Conservation (phyloP, 1,140 invertebrate genomes). For the Maniola jurtina region DNA sequence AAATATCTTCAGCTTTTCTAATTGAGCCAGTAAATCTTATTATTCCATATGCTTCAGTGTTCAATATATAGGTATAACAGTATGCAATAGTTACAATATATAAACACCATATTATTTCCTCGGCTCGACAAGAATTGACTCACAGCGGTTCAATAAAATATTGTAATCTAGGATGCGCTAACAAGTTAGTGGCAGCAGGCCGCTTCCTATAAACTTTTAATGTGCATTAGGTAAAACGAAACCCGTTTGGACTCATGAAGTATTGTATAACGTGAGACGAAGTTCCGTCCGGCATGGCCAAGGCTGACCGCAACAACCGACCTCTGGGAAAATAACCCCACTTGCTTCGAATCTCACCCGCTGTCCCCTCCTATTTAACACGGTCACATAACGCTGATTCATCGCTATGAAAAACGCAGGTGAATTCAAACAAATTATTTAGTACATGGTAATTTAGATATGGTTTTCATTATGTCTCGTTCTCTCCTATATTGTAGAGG, state of each 20-base stretch:
- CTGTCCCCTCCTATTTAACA: constrained; percentile 19
- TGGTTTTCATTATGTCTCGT: constrained; percentile 24
- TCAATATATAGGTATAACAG: too few species aligned
- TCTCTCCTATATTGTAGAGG: constrained; percentile 21
- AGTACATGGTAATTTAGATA: constrained; percentile 32
- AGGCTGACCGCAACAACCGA: constrained; percentile 41
- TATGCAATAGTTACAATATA: too few species aligned
- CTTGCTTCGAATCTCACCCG: constrained; percentile 16
- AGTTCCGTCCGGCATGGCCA: constrained; percentile 44
- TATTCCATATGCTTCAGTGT: not conserved
- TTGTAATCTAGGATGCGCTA: constrained; percentile 32
- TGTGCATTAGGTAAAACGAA: constrained; percentile 53
- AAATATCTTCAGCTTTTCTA: too few species aligned
- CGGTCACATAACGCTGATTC: constrained; percentile 36
- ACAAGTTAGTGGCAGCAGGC: constrained; percentile 20
- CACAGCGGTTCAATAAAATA: constrained; percentile 19
- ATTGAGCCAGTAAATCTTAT: not conserved
- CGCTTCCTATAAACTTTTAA: constrained; percentile 43
- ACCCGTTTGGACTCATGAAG: constrained; percentile 49
- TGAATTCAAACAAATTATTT: constrained; percentile 37
- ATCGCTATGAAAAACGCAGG: constrained; percentile 36
- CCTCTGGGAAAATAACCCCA: constrained; percentile 27
- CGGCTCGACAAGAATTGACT: constrained; percentile 7
- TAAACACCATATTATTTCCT: constrained; percentile 10
- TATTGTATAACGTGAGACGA: constrained; percentile 41